These are phyloP conservation scores for Acanthoscelides obtectus DNA, from an alignment of 2,888 invertebrate species.

Conservation along the genomic window DNA sequence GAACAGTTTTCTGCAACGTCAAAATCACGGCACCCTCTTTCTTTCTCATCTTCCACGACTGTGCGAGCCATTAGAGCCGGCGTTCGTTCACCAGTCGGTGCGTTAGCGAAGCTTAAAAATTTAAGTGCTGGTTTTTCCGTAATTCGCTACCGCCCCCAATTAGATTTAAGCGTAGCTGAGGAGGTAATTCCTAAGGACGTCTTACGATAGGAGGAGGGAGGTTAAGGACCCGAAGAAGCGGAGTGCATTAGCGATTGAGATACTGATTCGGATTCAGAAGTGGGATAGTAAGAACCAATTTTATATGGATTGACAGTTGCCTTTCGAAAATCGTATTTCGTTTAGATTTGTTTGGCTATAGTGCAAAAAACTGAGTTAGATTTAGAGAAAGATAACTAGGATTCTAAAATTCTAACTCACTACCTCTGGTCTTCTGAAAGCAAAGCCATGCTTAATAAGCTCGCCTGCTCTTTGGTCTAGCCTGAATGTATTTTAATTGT, in stretches of 20 bases:
- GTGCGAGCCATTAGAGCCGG: not conserved
- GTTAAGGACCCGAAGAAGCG: not conserved
- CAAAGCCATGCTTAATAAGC: too few relatives aligned
- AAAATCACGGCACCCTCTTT: not conserved
- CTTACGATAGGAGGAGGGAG: not conserved
- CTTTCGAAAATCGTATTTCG: too few relatives aligned
- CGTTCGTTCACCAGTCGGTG: not conserved
- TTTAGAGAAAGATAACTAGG: too few relatives aligned
- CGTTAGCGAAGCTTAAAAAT: not conserved
- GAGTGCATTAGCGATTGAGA: not conserved
- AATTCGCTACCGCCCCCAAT: not conserved
- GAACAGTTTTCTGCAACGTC: too few relatives aligned
- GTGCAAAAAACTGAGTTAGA: too few relatives aligned
- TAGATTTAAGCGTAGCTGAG: not conserved
- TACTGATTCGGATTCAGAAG: not conserved
- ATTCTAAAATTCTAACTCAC: too few relatives aligned
- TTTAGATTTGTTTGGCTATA: too few relatives aligned
- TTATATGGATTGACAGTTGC: too few relatives aligned
- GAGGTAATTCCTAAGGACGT: not conserved
- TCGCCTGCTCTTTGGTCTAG: too few relatives aligned
- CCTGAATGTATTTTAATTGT: too few relatives aligned
- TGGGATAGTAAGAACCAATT: too few relatives aligned
- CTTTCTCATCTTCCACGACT: not conserved
- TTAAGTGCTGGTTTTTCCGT: not conserved
- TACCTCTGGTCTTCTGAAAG: too few relatives aligned